These are phyloP conservation scores for Apteryx owenii DNA, from an alignment of 2,113 vertebrate species.

Conservation along the genomic window DNA sequence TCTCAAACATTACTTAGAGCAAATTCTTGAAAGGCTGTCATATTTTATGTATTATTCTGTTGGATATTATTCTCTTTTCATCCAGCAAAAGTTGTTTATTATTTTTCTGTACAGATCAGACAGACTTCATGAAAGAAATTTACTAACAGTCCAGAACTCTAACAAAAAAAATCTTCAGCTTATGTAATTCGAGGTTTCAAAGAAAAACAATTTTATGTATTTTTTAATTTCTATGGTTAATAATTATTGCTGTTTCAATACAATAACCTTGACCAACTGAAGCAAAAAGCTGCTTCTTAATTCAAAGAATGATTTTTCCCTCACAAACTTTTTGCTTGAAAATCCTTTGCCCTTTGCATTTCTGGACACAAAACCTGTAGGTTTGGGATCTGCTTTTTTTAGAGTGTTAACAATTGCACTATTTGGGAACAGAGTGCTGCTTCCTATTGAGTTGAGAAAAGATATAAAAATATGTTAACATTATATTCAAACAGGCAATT, in stretches of 20 bases:
- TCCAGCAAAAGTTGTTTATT: background rate
- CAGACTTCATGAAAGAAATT: background rate
- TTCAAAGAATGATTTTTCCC: background rate
- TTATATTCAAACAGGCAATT: background rate
- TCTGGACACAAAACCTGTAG: background rate
- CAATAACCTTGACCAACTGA: background rate
- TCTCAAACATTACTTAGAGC: background rate
- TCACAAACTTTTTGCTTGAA: background rate
- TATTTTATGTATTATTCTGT: background rate
- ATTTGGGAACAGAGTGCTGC: background rate
- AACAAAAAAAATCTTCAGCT: background rate
- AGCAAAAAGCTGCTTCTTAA: background rate
- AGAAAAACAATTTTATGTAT: background rate
- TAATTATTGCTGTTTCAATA: background rate
- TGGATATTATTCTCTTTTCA: background rate
- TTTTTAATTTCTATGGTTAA: constrained; percentile 5
- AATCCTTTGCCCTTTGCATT: background rate
- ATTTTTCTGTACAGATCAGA: background rate
- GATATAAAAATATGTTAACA: background rate
- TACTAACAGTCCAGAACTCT: background rate
- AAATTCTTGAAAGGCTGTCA: background rate
- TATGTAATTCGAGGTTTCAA: background rate
- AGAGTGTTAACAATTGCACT: background rate
- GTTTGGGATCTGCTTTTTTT: background rate
- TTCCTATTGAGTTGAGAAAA: background rate